Evolutionary conservation across 2,888 invertebrate genomes (phyloP), one percentile per base, ranked within the genome.

Genomic region (Pristionchus exspectatus): DNA sequence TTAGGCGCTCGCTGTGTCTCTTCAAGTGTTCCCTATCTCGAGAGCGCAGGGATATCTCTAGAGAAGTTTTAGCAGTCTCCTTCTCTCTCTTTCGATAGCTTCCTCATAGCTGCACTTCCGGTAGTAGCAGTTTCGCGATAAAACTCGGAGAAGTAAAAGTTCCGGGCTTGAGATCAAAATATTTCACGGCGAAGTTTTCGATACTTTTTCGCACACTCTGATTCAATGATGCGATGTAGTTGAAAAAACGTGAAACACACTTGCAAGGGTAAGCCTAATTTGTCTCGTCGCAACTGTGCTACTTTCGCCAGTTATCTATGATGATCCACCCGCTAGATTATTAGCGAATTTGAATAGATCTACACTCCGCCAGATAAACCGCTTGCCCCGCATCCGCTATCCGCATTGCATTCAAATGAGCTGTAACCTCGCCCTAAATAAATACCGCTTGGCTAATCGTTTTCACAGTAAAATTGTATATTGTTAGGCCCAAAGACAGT

Each of bases 31-130:
- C 74, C 74, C 81, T 81, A 1, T 81, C 81, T 81, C 50, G n/a
- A 33, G 72, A 72, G 69, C 59, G 18, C 0, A 30, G 69, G 30
- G 69, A 69, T 69, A 81, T 81, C 24, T 77, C 77, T 50, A 50
- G n/a, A 44, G 81, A n/a, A 81, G 81, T 50, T 81, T 54, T 44
- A 54, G 77, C 24, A 72, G 77, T 44, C 77, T 77, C 21, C 77
- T 44, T 21, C 18, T 21, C 18, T 38, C 77, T 50, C 27, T 33
- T 24, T 38, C 7, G 10, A 12, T 81, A 33, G 33, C 44, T 81
- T 81, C 81, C 81, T 81, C 81, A 81, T 74, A 74, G 74, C 72
- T 33, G 72, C 12, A 77, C 81, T 81, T 81, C 81, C 81, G 81
- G 81, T 81, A 33, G 72, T 50, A 7, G 44, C 44, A 50, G 44